phyloP scores from a whole-genome alignment of 2,797 vertebrate genomes.

The Uromys caudimaculatus region DNA sequence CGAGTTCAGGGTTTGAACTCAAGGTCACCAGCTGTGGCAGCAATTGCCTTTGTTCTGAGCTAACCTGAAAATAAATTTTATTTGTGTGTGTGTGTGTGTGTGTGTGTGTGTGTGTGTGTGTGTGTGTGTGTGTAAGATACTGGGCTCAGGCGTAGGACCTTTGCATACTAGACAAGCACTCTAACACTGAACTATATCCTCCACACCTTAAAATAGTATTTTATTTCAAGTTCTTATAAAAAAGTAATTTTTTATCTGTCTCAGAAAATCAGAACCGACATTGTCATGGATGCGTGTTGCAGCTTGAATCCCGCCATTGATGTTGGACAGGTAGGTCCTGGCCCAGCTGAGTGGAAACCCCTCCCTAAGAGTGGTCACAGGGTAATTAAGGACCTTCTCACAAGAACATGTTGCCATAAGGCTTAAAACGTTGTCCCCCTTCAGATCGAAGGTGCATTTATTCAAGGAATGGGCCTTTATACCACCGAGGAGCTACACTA shows the following conservation, averaged over 20 bases:
- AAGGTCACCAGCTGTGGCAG: background rate
- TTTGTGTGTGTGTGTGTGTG: background rate
- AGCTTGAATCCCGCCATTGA: slow-evolving; percentile 87
- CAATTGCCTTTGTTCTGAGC: background rate
- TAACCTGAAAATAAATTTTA: background rate
- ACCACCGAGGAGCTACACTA: slow-evolving; percentile 93
- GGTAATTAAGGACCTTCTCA: background rate
- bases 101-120: background rate
- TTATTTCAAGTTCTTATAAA: slow-evolving; percentile 6
- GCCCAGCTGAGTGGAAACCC: too few species aligned
- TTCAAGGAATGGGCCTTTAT: slow-evolving; percentile 93
- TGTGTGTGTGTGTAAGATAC: background rate
- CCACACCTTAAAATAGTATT: background rate
- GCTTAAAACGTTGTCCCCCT: slow-evolving; percentile 8
- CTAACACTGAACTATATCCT: background rate
- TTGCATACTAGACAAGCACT: background rate
- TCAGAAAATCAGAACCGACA: slow-evolving; percentile 87
- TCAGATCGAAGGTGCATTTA: slow-evolving; percentile 93
- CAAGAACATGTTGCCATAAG: background rate
- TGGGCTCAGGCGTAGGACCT: background rate
- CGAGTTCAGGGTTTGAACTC: background rate
- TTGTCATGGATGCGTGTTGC: slow-evolving; percentile 84
- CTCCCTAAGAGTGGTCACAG: background rate
- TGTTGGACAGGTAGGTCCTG: slow-evolving; percentile 85
- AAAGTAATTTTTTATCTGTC: slow-evolving; percentile 54